A percentile compares a stretch with the other conserved stretches of the same genome.
phyloP scores from a whole-genome alignment of 2,888 invertebrate species.

The Andrena haemorrhoa region DNA sequence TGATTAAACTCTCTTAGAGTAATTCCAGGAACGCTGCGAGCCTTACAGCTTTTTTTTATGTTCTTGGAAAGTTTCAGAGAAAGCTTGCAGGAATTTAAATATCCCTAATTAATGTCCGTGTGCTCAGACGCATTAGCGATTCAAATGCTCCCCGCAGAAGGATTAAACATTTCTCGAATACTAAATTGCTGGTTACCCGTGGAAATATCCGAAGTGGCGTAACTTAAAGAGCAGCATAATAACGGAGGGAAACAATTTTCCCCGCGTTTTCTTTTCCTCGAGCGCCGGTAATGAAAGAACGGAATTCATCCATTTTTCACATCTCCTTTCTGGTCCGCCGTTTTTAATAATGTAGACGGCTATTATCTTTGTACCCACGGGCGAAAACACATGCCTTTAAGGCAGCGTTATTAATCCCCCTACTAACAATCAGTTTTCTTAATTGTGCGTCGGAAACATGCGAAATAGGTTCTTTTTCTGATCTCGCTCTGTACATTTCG shows the following conservation, averaged over 20 bases:
- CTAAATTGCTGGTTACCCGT: conserved; percentile 10
- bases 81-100: conserved; percentile 8
- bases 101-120: not conserved
- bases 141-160: not conserved
- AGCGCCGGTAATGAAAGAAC: conserved; percentile 37
- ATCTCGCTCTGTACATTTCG: too few relatives aligned
- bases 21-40: not conserved
- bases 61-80: not conserved
- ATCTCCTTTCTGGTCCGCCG: not conserved
- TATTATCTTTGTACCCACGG: conserved; percentile 25
- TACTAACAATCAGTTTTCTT: conserved; percentile 5
- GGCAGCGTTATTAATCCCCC: conserved; percentile 14
- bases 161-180: not conserved
- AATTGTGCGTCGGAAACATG: conserved; percentile 40
- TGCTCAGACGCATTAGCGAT: not conserved
- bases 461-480: too few relatives aligned
- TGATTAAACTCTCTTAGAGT: not conserved
- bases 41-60: not conserved
- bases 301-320: conserved; percentile 44
- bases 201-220: not conserved
- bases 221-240: conserved; percentile 24
- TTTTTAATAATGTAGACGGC: conserved; percentile 40
- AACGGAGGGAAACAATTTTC: conserved; percentile 28
- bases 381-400: conserved; percentile 31
- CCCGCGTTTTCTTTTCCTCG: conserved; percentile 5